These are phyloP conservation scores for Misgurnus mizolepis DNA, from an alignment of 2,113 vertebrate genomes.

Conservation along the genomic window DNA sequence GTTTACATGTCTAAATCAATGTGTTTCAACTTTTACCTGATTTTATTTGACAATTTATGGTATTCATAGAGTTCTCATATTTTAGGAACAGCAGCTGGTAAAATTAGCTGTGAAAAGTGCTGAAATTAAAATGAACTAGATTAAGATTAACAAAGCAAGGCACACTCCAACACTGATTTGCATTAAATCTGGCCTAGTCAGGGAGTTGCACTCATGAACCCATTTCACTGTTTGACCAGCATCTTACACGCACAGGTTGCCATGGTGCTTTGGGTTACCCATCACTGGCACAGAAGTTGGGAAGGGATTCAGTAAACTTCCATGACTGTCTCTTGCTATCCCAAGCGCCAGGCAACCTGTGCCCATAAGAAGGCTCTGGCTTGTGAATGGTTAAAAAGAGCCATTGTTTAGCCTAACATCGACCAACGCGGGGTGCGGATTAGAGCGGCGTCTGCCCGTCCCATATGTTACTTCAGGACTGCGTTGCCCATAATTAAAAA, in stretches of 20 bases:
- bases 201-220: no score
- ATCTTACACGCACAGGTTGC: background rate
- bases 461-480: slow-evolving; percentile 71
- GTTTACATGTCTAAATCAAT: no score
- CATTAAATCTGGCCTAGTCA: no score
- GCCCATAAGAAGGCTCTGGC: slow-evolving; percentile 48
- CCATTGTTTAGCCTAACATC: slow-evolving; percentile 65
- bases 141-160: no score
- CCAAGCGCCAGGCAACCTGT: slow-evolving; percentile 38
- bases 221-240: background rate
- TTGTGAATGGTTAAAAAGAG: slow-evolving; percentile 57
- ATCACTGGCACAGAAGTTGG: slow-evolving; percentile 1
- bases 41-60: no score
- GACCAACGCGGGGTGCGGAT: slow-evolving; percentile 67
- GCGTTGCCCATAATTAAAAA: slow-evolving; percentile 75
- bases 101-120: no score
- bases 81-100: no score
- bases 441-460: slow-evolving; percentile 72
- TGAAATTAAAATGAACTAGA: no score
- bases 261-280: background rate
- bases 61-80: no score
- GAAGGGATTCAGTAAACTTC: slow-evolving; percentile 12
- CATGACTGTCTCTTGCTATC: background rate
- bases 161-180: no score
- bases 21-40: no score